Base-by-base conservation (phyloP, 2,888 invertebrate genomes). In the Rhyacophila evoluta region DNA sequence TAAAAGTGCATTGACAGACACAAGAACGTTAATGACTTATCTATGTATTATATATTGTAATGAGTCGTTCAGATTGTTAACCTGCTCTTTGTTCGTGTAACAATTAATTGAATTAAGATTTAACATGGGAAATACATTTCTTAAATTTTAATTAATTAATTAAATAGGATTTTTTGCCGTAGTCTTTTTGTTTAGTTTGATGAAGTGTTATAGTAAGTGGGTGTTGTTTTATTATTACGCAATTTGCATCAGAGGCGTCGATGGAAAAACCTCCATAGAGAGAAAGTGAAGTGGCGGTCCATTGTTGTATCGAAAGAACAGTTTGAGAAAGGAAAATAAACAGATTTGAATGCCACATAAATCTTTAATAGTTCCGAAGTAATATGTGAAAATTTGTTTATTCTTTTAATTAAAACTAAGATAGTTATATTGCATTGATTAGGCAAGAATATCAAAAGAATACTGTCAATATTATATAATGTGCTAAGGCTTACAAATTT, bases 281-380 rank as follows among this genome's bases (percentile, higher is more conserved):
- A 70, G 36, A 36, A 70, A 36, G 36, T 29, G 33, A 70, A 70
- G 28, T 70, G 10, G 25, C 28, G 5, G 28, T 70, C 70, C 27
- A 70, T 70, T 15, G 36, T 70, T 70, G 28, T 33, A 1, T 28
- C 4, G 5, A 70, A 28, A 33, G 19, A 70, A 36, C 19, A 36
- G 6, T 70, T 33, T 70, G 36, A 70, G 70, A 33, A 36, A 25
- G 36, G 70, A 33, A 36, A 70, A 29, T 6, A 33, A 29, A 70
- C 15, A 70, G 19, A 33, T 83, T 83, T 84, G 80, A 84, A 89
- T 89, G 89, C 89, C 5, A 55, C 10, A 55, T 33, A 33, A 33
- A 33, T 4, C 29, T 33, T 33, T 33, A 6, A 25, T 1, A 55
- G 55, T 19, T 19, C 10, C 1, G 1, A 25, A 55, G 55, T 19